Evolutionary conservation across 2,113 vertebrate genomes (phyloP).

Genomic region (Neotragus pygmaeus): DNA sequence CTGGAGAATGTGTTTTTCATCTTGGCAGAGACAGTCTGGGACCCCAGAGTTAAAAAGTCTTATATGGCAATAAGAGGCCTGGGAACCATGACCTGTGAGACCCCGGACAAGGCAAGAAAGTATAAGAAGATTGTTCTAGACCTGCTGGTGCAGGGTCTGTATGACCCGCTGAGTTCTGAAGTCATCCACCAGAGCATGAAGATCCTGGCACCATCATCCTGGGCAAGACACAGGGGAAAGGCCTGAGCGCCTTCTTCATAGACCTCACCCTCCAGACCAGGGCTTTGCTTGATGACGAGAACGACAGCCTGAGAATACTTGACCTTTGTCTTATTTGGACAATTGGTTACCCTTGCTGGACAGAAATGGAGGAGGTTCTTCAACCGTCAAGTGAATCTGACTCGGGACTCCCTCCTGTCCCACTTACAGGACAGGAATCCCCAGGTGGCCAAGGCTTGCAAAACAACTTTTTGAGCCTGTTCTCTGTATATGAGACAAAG

Average conservation of each 20-base stretch:
- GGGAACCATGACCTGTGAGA: conserved; percentile 47
- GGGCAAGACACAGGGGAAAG: conserved; percentile 44
- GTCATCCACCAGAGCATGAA: conserved; percentile 56
- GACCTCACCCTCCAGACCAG: conserved; percentile 67
- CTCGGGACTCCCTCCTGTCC: not conserved
- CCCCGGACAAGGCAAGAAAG: conserved; percentile 49
- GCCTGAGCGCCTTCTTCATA: conserved; percentile 59
- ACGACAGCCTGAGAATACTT: not conserved
- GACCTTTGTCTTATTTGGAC: not conserved
- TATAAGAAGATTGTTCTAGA: conserved; percentile 57
- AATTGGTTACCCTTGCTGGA: not conserved
- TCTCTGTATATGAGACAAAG: conserved; percentile 44
- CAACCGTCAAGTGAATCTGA: not conserved
- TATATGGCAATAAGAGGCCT: conserved; percentile 52
- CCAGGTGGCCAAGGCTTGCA: conserved; percentile 54
- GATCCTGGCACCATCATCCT: conserved; percentile 48
- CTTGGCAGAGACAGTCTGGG: conserved; percentile 55
- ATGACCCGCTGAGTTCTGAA: conserved; percentile 58
- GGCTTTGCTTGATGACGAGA: conserved; percentile 42
- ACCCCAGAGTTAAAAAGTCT: conserved; percentile 47
- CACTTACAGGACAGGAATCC: not conserved
- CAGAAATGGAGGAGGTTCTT: not conserved
- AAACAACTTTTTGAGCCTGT: conserved; percentile 50
- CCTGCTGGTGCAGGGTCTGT: conserved; percentile 56
- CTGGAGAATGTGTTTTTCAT: conserved; percentile 52